Percentiles rank a stretch among this genome's conserved stretches.
phyloP scores from a whole-genome alignment of 2,888 invertebrate species.

The Gisinianus flammeolus region DNA sequence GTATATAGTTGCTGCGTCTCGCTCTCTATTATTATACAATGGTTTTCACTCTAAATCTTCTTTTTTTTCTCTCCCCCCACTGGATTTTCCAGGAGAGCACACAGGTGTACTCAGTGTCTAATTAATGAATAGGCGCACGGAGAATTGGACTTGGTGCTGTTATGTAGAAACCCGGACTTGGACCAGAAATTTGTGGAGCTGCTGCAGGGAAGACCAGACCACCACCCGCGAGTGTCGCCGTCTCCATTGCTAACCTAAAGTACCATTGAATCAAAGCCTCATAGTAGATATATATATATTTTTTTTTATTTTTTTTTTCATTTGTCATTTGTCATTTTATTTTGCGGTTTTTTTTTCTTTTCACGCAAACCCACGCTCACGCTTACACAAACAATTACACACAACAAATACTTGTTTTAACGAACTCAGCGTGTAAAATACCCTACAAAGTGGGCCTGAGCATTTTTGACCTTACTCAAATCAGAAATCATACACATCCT shows the following conservation, averaged over 20 bases:
- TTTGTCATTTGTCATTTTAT: too few species aligned
- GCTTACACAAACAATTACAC: neutral
- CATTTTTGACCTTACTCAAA: too few species aligned
- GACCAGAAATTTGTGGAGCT: slow-evolving; percentile 56
- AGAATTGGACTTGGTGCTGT: slow-evolving; percentile 59
- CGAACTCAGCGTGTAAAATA: too few species aligned
- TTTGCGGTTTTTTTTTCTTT: too few species aligned
- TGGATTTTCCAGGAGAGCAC: neutral
- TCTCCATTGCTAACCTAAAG: slow-evolving; percentile 90
- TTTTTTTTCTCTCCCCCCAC: neutral
- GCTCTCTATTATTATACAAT: neutral
- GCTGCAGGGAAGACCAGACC: slow-evolving; percentile 57
- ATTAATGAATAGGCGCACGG: slow-evolving; percentile 59
- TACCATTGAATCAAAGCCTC: slow-evolving; percentile 54
- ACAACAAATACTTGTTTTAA: neutral
- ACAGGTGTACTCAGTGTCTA: too few species aligned
- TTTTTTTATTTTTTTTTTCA: too few species aligned
- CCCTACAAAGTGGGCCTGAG: too few species aligned
- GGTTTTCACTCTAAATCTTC: neutral
- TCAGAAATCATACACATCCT: too few species aligned
- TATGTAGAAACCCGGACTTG: slow-evolving; percentile 59
- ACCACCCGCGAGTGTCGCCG: slow-evolving; percentile 77
- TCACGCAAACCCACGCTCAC: neutral
- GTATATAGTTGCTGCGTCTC: neutral
- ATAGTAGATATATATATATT: too few species aligned